Percentiles rank a stretch among this genome's conserved stretches.
Evolutionary conservation across 2,797 vertebrate genomes (phyloP).

Genomic region (Xiphophorus birchmanni): DNA sequence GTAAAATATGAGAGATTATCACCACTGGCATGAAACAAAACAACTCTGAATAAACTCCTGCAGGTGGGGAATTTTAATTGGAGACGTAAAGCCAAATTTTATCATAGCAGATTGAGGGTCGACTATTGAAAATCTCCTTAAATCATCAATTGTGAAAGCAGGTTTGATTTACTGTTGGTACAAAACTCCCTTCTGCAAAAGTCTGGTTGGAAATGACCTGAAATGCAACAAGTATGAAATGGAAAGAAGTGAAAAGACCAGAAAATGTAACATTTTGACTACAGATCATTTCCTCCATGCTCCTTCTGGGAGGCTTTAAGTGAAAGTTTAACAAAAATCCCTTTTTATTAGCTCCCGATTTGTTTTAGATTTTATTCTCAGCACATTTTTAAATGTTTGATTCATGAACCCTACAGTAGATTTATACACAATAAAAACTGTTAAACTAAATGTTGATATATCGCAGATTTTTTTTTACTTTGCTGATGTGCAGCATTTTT

Average conservation of each 20-base stretch:
- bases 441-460: background rate
- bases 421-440: no score
- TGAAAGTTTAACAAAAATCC: background rate
- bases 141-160: background rate
- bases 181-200: background rate
- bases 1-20: background rate
- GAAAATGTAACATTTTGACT: background rate
- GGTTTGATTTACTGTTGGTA: background rate
- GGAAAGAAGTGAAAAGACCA: background rate
- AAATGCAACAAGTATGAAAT: background rate
- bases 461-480: background rate
- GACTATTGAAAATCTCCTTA: background rate
- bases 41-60: background rate
- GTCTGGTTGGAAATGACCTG: background rate
- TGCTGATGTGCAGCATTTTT: constrained; percentile 6
- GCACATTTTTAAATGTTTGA: background rate
- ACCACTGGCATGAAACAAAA: background rate
- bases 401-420: background rate
- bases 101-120: background rate
- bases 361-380: background rate
- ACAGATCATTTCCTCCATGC: background rate
- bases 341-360: background rate
- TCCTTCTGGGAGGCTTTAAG: background rate
- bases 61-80: background rate
- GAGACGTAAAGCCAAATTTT: background rate